Percentiles rank a stretch among this genome's conserved stretches.
Conservation (phyloP, 2,888 invertebrate species). For the Polia nebulosa region DNA sequence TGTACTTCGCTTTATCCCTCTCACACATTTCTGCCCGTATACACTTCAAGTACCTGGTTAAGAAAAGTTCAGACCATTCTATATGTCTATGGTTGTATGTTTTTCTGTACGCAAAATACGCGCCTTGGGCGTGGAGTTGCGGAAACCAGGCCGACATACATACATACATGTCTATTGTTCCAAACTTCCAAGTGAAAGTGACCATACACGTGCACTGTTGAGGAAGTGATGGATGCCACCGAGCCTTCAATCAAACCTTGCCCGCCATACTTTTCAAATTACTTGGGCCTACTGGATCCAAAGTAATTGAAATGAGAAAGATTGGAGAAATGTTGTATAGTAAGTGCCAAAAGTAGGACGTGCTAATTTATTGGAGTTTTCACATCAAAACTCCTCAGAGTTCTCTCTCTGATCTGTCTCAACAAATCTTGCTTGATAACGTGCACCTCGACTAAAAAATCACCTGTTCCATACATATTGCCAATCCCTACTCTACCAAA, state of each 20-base stretch:
- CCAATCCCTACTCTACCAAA: too few relatives aligned
- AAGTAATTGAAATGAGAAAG: not conserved
- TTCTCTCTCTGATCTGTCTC: too few relatives aligned
- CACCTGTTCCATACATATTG: too few relatives aligned
- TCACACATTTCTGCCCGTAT: not conserved
- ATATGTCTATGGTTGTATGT: not conserved
- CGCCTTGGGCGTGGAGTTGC: too few relatives aligned
- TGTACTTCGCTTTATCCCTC: not conserved
- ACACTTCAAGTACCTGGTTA: not conserved
- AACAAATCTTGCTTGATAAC: too few relatives aligned
- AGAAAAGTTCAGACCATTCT: not conserved
- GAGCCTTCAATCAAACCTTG: too few relatives aligned
- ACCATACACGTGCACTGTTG: not conserved
- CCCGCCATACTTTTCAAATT: not conserved
- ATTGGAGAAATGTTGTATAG: not conserved
- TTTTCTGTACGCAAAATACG: too few relatives aligned
- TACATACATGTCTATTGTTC: too few relatives aligned
- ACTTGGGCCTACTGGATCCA: not conserved
- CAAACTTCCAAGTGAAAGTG: too few relatives aligned
- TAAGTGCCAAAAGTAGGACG: not conserved
- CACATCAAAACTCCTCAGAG: not conserved
- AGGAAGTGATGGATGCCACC: too few relatives aligned
- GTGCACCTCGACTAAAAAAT: too few relatives aligned
- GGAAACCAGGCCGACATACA: too few relatives aligned
- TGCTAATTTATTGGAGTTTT: not conserved